Evolutionary conservation across 2,113 vertebrate species (phyloP), one percentile per base, ranked within the genome.

Genomic region (Clarias gariepinus): DNA sequence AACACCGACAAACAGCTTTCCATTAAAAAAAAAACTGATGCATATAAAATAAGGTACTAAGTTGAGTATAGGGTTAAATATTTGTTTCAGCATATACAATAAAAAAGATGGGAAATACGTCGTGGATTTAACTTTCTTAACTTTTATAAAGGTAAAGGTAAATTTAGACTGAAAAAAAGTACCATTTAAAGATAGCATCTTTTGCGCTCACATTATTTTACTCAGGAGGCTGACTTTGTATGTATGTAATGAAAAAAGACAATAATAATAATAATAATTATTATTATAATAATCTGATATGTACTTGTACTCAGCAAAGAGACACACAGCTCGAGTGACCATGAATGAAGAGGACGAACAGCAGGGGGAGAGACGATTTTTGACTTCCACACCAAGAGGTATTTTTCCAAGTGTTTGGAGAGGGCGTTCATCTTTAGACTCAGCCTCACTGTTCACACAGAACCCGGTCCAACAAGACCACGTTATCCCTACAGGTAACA

Each of bases 401-500:
- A 23, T 13, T 90, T 87, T 69, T 53, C 60, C 89, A 53, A 0
- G 25, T 21, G 47, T 47, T 47, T 83, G 73, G 58, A 85, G 91
- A 89, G 86, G 88, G 8, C 13, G 0, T 4, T 90, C 84, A 15
- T 63, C 86, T 89, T 74, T 85, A 61, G 68, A 74, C 86, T 91
- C 87, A 63, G 55, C 87, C 10, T 19, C 80, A 6, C 88, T 91
- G 64, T 83, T 91, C 25, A 25, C 77, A 88, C 87, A 84, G 1
- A 80, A 84, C 36, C 74, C 88, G 73, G 88, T 30, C 71, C 87
- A 87, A 81, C 90, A 86, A 19, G 19, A 78, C 71, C 89, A 85
- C 21, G 58, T 91, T 66, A 85, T 80, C 13, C 68, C 84, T 64
- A 73, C 91, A 88, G 95, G 96, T 97, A 88, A 33, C n/a, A n/a